Evolutionary conservation across 2,888 invertebrate genomes (phyloP).

Genomic region (Nomada lathburiana): DNA sequence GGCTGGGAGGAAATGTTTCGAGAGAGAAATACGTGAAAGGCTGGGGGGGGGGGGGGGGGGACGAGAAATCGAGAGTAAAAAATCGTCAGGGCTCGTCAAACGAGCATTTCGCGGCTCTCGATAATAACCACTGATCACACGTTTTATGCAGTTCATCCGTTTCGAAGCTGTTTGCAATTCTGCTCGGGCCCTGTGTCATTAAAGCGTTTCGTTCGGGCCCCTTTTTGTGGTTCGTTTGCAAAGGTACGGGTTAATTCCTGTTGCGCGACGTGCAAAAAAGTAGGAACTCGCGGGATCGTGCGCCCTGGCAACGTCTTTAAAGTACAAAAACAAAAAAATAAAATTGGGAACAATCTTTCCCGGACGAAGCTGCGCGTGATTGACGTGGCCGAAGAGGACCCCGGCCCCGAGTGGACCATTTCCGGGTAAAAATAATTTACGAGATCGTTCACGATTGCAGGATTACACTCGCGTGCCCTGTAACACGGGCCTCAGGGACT

Average conservation of each 20-base stretch:
- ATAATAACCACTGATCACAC: constrained; percentile 51
- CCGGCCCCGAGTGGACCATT: neutral
- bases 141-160: constrained; percentile 48
- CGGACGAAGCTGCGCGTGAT: constrained; percentile 13
- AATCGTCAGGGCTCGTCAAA: constrained; percentile 7
- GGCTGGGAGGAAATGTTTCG: constrained; percentile 5
- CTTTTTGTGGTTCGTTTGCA: constrained; percentile 34
- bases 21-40: neutral
- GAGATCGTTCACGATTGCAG: neutral
- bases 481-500: neutral
- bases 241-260: constrained; percentile 40
- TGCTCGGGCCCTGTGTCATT: constrained; percentile 28
- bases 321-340: constrained; percentile 26
- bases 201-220: neutral
- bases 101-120: constrained; percentile 30
- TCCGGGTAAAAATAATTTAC: constrained; percentile 1
- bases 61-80: neutral
- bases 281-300: no score
- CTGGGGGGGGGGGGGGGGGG: neutral
- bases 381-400: neutral
- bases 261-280: constrained; percentile 13
- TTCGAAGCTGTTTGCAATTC: constrained; percentile 44
- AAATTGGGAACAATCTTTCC: constrained; percentile 12
- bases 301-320: constrained; percentile 5
- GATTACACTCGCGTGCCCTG: neutral